phyloP scores from a whole-genome alignment of 2,113 vertebrate species.

The Ceyx cyanopectus region DNA sequence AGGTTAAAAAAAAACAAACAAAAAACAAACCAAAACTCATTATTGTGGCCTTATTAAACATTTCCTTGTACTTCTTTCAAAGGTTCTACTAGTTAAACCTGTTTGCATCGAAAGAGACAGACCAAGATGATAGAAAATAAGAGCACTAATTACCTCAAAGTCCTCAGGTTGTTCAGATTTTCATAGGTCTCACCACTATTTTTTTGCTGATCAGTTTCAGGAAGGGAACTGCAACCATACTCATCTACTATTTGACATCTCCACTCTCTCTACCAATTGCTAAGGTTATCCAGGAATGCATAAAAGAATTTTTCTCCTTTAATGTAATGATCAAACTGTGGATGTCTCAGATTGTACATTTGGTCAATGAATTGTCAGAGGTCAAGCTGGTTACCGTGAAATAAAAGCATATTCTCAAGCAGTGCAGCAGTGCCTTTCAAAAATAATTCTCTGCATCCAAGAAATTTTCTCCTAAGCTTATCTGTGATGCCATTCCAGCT shows the following conservation, averaged over 20 bases:
- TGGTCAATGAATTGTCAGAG: background rate
- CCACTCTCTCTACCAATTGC: background rate
- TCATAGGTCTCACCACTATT: background rate
- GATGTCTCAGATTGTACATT: background rate
- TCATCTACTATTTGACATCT: background rate
- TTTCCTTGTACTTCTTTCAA: constrained; percentile 23
- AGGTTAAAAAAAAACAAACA: background rate
- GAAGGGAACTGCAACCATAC: background rate
- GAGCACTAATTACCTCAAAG: background rate
- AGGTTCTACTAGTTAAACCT: constrained; percentile 6
- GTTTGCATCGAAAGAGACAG: background rate
- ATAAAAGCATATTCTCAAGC: background rate
- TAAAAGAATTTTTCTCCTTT: background rate
- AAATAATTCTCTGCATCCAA: background rate
- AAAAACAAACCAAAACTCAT: background rate
- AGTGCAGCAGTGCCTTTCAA: background rate
- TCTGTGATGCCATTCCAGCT: background rate
- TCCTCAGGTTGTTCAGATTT: background rate
- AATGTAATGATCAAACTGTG: background rate
- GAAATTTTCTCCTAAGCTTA: background rate
- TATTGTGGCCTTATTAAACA: background rate
- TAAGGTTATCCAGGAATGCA: background rate
- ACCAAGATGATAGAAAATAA: background rate
- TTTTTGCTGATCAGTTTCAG: background rate
- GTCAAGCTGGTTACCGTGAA: background rate